phyloP scores from a whole-genome alignment of 2,888 invertebrate genomes.

The Flexamia atlantica region DNA sequence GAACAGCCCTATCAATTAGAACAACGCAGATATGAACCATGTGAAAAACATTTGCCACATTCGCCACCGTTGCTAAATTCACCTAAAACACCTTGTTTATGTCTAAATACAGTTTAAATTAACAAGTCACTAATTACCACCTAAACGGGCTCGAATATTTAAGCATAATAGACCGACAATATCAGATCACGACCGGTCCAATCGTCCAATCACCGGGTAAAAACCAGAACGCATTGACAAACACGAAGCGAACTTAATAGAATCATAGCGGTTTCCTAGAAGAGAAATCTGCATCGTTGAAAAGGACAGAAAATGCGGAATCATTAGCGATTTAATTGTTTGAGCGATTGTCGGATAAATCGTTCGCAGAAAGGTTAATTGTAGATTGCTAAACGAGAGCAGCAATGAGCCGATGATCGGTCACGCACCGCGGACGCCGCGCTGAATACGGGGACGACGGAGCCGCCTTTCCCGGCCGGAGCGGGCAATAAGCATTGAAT shows the following conservation, averaged over 20 bases:
- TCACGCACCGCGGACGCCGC: conserved; percentile 15
- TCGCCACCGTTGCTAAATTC: too few relatives aligned
- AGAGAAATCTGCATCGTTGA: conserved; percentile 30
- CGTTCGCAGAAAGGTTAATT: conserved; percentile 49
- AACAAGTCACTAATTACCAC: too few relatives aligned
- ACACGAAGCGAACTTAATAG: conserved; percentile 2
- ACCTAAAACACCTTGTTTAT: too few relatives aligned
- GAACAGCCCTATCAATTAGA: too few relatives aligned
- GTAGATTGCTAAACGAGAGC: conserved; percentile 30
- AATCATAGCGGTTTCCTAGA: conserved; percentile 1
- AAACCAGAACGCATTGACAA: not conserved
- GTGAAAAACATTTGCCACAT: too few relatives aligned
- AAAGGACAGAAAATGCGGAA: conserved; percentile 21
- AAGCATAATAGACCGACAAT: too few relatives aligned
- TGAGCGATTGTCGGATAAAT: conserved; percentile 33
- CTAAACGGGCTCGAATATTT: too few relatives aligned
- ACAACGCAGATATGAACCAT: too few relatives aligned
- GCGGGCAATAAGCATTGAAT: not conserved
- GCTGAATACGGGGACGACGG: not conserved
- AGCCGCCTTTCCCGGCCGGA: not conserved
- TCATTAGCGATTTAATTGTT: conserved; percentile 40
- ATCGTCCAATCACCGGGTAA: not conserved
- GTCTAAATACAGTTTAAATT: too few relatives aligned
- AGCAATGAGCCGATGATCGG: conserved; percentile 28
- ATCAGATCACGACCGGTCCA: conserved; percentile 16